Evolutionary conservation across 2,113 vertebrate genomes (phyloP).

Genomic region (Ptilorrhoa leucosticta): DNA sequence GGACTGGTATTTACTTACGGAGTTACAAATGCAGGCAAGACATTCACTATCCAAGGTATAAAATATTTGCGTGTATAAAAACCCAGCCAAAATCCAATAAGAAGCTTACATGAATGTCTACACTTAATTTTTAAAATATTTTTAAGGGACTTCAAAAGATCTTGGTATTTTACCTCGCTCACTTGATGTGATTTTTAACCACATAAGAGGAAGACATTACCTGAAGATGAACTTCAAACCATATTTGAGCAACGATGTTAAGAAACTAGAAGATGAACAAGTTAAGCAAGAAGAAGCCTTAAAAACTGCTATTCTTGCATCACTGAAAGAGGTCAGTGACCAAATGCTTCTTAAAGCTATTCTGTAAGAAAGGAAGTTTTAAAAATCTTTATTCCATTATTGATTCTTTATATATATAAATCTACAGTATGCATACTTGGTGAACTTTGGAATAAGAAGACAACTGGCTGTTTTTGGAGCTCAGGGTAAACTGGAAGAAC

Average conservation of each 20-base stretch:
- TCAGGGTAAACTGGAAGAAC: background rate
- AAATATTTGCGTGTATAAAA: background rate
- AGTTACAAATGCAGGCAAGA: conserved; percentile 90
- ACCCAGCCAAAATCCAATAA: background rate
- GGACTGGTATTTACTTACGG: conserved; percentile 87
- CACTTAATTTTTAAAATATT: background rate
- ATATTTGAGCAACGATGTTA: conserved; percentile 74
- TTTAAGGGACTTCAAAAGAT: conserved; percentile 79
- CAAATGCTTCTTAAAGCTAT: background rate
- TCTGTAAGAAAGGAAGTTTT: background rate
- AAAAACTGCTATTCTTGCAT: conserved; percentile 76
- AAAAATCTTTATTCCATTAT: background rate
- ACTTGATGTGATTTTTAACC: conserved; percentile 78
- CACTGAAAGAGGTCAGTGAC: conserved; percentile 78
- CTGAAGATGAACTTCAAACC: conserved; percentile 84
- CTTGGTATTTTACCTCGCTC: conserved; percentile 83
- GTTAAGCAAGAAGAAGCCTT: conserved; percentile 76
- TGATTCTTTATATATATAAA: background rate
- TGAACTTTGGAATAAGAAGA: background rate
- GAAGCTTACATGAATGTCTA: background rate
- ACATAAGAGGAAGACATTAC: conserved; percentile 73
- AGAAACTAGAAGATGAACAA: conserved; percentile 75
- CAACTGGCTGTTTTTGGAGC: background rate
- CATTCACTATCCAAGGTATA: conserved; percentile 87
- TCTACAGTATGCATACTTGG: background rate